Percentiles rank a stretch among this genome's conserved stretches.
Conservation (phyloP, 2,888 invertebrate genomes). For the Patella ulyssiponensis region DNA sequence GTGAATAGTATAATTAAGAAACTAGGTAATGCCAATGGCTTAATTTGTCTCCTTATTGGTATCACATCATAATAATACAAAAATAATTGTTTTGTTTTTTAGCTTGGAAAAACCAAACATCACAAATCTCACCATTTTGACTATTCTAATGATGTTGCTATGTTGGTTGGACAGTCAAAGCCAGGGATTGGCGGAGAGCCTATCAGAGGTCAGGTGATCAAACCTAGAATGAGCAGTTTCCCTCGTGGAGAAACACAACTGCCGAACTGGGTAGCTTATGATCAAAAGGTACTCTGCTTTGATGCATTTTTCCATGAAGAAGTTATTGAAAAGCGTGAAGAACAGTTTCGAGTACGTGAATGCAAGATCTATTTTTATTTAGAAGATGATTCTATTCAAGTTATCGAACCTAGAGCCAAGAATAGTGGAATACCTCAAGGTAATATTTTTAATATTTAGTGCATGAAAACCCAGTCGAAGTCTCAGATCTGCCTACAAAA, state of each 20-base stretch:
- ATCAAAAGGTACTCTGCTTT: conserved; percentile 86
- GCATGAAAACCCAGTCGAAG: no score
- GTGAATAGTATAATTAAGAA: neutral
- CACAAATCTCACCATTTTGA: conserved; percentile 79
- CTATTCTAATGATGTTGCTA: conserved; percentile 72
- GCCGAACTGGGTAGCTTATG: conserved; percentile 90
- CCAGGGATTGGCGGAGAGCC: conserved; percentile 78
- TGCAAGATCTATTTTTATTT: conserved; percentile 89
- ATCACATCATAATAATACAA: neutral
- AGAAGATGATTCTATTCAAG: conserved; percentile 93
- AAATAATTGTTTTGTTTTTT: conserved; percentile 40
- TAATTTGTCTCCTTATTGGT: neutral
- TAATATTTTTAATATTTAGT: neutral
- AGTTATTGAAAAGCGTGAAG: conserved; percentile 81
- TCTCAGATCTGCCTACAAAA: no score
- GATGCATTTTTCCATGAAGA: conserved; percentile 86
- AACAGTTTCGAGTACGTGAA: conserved; percentile 81
- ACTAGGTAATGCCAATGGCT: neutral
- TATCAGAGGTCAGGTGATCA: conserved; percentile 74
- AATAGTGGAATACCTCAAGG: conserved; percentile 92
- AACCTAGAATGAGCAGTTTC: conserved; percentile 81
- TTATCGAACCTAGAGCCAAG: conserved; percentile 84
- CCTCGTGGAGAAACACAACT: conserved; percentile 82
- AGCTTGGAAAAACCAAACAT: conserved; percentile 80
- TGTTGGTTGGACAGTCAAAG: conserved; percentile 78